These are phyloP conservation scores for Sebastes taczanowskii DNA, from an alignment of 2,797 vertebrate species.

Conservation along the genomic window DNA sequence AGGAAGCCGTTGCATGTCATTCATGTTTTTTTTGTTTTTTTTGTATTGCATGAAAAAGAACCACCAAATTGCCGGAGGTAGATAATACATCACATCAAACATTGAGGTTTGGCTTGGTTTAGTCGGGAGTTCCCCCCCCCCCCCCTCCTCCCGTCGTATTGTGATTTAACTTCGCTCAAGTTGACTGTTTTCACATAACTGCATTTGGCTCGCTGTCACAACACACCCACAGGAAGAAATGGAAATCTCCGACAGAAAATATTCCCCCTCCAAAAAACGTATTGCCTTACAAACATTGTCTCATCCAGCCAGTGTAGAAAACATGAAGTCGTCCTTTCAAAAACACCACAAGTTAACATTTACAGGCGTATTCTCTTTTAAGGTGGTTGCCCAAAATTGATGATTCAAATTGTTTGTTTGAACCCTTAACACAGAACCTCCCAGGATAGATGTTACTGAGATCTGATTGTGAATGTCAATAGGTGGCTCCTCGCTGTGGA, in stretches of 20 bases:
- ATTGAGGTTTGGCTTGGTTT: not conserved
- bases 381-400: not conserved
- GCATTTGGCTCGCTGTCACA: not conserved
- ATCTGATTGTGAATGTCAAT: not conserved
- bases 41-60: not conserved
- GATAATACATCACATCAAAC: conserved; percentile 9
- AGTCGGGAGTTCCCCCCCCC: not conserved
- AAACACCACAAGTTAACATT: not conserved
- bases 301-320: not conserved
- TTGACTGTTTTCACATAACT: conserved; percentile 17
- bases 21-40: not conserved
- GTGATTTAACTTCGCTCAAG: not conserved
- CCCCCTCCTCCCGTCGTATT: not conserved
- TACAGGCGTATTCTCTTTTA: not conserved
- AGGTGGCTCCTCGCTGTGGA: not conserved
- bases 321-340: not conserved
- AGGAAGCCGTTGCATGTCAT: not conserved
- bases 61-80: not conserved
- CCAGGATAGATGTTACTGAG: not conserved
- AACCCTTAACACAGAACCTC: not conserved
- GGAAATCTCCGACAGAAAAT: not conserved
- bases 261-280: conserved; percentile 3
- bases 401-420: not conserved
- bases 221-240: conserved; percentile 23
- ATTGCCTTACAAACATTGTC: not conserved